These are phyloP conservation scores for Sminthurides aquaticus DNA, from an alignment of 2,888 invertebrate species.

Conservation along the genomic window DNA sequence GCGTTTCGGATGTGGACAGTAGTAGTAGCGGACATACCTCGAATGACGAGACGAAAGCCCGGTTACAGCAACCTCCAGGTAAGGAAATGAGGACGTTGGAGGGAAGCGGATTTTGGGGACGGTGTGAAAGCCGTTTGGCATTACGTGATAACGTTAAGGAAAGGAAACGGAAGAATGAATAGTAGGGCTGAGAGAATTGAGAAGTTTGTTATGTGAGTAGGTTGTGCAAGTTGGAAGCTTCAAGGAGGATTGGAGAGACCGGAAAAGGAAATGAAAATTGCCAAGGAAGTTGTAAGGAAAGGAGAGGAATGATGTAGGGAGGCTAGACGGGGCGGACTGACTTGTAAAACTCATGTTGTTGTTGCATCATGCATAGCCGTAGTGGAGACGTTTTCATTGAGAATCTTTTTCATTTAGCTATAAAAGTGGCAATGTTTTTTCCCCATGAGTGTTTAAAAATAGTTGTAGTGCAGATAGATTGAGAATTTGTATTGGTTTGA, in stretches of 20 bases:
- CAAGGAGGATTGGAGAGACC: slow-evolving; percentile 23
- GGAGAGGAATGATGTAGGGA: background rate
- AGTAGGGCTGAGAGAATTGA: background rate
- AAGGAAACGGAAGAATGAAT: too few species aligned
- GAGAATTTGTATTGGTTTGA: too few species aligned
- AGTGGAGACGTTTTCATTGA: background rate
- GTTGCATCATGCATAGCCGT: background rate
- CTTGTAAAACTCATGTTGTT: too few species aligned
- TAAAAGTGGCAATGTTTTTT: background rate
- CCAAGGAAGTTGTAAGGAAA: slow-evolving; percentile 4
- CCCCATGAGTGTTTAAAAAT: background rate
- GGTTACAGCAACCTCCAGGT: slow-evolving; percentile 59
- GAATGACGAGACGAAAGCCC: slow-evolving; percentile 77
- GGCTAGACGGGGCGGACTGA: too few species aligned
- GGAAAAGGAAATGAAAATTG: slow-evolving; percentile 44
- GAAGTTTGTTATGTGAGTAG: background rate
- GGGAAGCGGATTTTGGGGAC: background rate
- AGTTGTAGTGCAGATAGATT: background rate
- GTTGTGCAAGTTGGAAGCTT: background rate
- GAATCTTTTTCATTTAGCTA: background rate
- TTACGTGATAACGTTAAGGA: background rate
- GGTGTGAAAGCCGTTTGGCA: too few species aligned
- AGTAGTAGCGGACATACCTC: slow-evolving; percentile 69
- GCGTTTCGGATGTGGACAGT: slow-evolving; percentile 93
- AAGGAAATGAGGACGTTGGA: slow-evolving; percentile 16